Conservation (phyloP, 2,888 invertebrate species). For the Sthenelais limicola region DNA sequence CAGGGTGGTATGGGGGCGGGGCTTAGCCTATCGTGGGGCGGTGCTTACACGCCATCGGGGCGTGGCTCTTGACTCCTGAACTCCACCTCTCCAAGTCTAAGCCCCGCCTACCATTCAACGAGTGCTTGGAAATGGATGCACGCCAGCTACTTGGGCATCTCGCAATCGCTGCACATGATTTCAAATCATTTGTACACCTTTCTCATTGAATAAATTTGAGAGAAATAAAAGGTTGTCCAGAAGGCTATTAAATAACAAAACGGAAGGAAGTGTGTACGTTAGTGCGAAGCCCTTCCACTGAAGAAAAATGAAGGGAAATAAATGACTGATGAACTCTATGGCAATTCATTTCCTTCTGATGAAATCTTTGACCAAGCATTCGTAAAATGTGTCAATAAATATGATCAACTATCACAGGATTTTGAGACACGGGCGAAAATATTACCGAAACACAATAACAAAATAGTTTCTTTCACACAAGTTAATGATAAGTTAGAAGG, state of each 20-base stretch:
- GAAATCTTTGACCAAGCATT: neutral
- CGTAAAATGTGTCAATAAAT: conserved; percentile 23
- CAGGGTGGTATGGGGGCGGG: too few species aligned
- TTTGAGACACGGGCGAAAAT: conserved; percentile 30
- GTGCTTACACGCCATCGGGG: too few species aligned
- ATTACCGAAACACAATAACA: conserved; percentile 13
- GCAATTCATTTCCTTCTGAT: conserved; percentile 6
- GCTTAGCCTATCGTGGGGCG: too few species aligned
- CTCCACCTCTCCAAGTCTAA: too few species aligned
- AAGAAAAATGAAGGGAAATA: conserved; percentile 28
- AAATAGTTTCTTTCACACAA: conserved; percentile 25
- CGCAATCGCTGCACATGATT: neutral
- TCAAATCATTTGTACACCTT: too few species aligned
- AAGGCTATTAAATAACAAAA: neutral
- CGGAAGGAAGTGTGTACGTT: neutral
- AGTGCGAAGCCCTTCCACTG: conserved; percentile 9
- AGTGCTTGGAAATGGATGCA: conserved; percentile 28
- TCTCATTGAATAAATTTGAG: conserved; percentile 7
- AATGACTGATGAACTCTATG: neutral
- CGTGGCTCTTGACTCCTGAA: too few species aligned
- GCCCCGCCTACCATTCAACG: conserved; percentile 12
- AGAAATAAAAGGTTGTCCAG: neutral
- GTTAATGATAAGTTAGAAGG: conserved; percentile 26
- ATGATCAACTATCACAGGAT: conserved; percentile 34
- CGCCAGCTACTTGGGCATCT: conserved; percentile 6